Evolutionary conservation across 1,140 invertebrate species (phyloP).

Genomic region (Zaprionus nigranus): DNA sequence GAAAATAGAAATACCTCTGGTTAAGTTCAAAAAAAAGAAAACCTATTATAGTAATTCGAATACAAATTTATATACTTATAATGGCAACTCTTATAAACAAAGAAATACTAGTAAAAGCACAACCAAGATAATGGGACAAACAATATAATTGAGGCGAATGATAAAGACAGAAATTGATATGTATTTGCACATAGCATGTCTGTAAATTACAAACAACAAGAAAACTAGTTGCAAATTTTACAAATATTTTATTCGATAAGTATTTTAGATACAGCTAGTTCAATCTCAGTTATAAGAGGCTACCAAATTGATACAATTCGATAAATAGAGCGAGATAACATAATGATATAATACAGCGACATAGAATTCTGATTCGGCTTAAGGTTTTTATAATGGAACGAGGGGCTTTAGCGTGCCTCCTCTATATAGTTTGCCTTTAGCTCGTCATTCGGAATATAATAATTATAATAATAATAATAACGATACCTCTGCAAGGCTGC

Average conservation of each 20-base stretch:
- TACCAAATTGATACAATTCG: constrained; percentile 62
- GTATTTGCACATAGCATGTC: constrained; percentile 13
- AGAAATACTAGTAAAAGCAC: constrained; percentile 17
- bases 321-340: constrained; percentile 26
- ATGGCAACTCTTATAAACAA: constrained; percentile 23
- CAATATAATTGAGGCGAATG: background rate
- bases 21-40: constrained; percentile 82
- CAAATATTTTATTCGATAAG: constrained; percentile 40
- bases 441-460: background rate
- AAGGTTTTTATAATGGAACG: background rate
- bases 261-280: constrained; percentile 51
- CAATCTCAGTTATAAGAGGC: constrained; percentile 65
- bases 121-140: constrained; percentile 1
- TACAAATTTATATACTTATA: constrained; percentile 53
- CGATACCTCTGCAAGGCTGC: constrained; percentile 3
- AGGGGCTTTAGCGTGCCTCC: background rate
- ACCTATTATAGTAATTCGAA: constrained; percentile 63
- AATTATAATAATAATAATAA: background rate
- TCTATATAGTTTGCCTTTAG: background rate
- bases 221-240: constrained; percentile 32
- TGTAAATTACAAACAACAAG: background rate
- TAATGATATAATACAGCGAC: background rate
- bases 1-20: constrained; percentile 85
- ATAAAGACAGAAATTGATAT: constrained; percentile 4
- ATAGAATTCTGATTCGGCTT: background rate